Evolutionary conservation across 2,113 vertebrate species (phyloP).

Genomic region (Nyctibius bracteatus): DNA sequence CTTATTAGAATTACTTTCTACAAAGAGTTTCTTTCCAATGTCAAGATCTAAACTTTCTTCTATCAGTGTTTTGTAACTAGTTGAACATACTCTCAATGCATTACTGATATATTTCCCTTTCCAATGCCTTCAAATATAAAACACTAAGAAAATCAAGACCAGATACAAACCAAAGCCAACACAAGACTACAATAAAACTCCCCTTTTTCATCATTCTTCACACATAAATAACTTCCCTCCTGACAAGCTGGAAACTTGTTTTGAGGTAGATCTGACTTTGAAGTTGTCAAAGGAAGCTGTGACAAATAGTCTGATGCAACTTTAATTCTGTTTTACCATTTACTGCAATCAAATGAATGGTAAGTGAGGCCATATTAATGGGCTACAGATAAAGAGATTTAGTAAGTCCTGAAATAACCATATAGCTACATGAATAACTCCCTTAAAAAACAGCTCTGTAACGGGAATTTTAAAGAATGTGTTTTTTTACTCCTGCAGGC

Average conservation of each 20-base stretch:
- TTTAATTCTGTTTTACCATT: background rate
- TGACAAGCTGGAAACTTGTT: slow-evolving; percentile 11
- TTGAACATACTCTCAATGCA: background rate
- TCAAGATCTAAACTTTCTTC: background rate
- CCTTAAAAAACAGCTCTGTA: background rate
- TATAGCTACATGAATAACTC: background rate
- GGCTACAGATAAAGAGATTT: background rate
- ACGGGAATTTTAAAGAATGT: background rate
- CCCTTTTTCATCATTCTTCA: background rate
- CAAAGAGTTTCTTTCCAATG: background rate
- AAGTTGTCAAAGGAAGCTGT: background rate
- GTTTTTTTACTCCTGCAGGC: background rate
- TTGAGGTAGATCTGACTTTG: slow-evolving; percentile 2
- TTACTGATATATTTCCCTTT: background rate
- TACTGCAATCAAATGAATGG: background rate
- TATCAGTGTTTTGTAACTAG: background rate
- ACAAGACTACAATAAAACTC: slow-evolving; percentile 3
- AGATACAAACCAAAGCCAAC: background rate
- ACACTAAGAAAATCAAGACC: slow-evolving; percentile 3
- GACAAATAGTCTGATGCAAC: slow-evolving; percentile 1
- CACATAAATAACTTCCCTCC: background rate
- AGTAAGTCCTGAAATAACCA: background rate
- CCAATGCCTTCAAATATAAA: background rate
- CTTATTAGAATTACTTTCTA: background rate
- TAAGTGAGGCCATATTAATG: background rate